phyloP scores from a whole-genome alignment of 2,113 vertebrate genomes.

The Saccopteryx leptura region DNA sequence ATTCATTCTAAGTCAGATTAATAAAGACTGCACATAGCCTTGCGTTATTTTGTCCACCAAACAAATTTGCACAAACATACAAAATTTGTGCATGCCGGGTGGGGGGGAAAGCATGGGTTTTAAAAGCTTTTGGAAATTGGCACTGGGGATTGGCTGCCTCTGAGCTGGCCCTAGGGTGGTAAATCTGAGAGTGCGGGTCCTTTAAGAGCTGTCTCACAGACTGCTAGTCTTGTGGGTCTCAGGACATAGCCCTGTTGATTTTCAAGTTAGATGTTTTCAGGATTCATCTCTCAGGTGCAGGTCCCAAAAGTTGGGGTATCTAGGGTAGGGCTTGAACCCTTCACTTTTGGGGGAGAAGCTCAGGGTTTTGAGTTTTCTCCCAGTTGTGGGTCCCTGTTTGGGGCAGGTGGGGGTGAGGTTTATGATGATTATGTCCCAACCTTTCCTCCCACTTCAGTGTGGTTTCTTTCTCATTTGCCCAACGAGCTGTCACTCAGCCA shows the following conservation, averaged over 20 bases:
- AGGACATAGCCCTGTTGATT: not conserved
- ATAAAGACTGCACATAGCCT: not conserved
- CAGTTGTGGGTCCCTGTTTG: not conserved
- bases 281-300: not conserved
- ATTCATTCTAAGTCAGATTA: slow-evolving; percentile 20
- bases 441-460: not conserved
- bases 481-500: not conserved
- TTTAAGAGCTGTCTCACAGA: not conserved
- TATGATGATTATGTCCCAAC: not conserved
- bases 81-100: not conserved
- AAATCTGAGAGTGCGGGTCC: not conserved
- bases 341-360: not conserved
- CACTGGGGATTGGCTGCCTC: not conserved
- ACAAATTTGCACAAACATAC: not conserved
- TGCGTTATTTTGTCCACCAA: not conserved
- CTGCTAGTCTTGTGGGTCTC: not conserved
- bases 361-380: not conserved
- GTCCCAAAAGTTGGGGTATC: not conserved
- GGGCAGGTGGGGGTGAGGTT: not conserved
- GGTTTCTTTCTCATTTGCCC: not conserved
- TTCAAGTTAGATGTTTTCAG: not conserved
- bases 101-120: not conserved
- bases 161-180: not conserved
- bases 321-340: not conserved
- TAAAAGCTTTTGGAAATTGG: not conserved